phyloP scores from a whole-genome alignment of 92 coral and sea anemone genomes.

The Phenganax stokvisi region DNA sequence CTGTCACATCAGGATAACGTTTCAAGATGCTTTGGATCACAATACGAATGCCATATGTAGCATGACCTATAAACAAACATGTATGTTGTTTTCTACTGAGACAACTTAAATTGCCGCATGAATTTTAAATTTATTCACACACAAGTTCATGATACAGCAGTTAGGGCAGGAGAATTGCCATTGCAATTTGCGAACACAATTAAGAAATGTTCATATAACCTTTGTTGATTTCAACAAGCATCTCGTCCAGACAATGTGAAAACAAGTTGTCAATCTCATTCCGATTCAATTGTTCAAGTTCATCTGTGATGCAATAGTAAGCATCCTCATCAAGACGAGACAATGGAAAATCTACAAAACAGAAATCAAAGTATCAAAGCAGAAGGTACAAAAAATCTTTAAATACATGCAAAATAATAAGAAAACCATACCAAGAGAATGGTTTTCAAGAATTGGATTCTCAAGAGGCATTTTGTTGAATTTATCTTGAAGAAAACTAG shows the following conservation, averaged over 20 bases:
- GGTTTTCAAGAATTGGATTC: constrained; percentile 74
- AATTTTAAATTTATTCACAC: too few relatives aligned
- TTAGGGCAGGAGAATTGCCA: background rate
- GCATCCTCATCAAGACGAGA: constrained; percentile 54
- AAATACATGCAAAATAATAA: background rate
- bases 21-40: constrained; percentile 71
- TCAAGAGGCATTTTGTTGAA: constrained; percentile 63
- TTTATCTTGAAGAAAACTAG: constrained; percentile 62
- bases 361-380: background rate
- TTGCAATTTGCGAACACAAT: background rate
- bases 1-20: constrained; percentile 49
- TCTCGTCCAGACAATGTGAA: constrained; percentile 65
- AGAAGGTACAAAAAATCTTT: background rate
- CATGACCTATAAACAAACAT: constrained; percentile 51
- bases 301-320: constrained; percentile 49
- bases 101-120: too few relatives aligned
- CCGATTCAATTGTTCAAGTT: constrained; percentile 49
- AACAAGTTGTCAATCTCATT: constrained; percentile 65
- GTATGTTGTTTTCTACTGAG: background rate
- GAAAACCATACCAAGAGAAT: constrained; percentile 55
- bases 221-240: constrained; percentile 64
- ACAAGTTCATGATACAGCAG: too few relatives aligned
- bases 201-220: constrained; percentile 43
- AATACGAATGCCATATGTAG: constrained; percentile 78
- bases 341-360: constrained; percentile 69